A percentile compares a stretch with the other conserved stretches of the same genome.
phyloP scores from a whole-genome alignment of 1,140 invertebrate species.

The Trichonephila clavata region DNA sequence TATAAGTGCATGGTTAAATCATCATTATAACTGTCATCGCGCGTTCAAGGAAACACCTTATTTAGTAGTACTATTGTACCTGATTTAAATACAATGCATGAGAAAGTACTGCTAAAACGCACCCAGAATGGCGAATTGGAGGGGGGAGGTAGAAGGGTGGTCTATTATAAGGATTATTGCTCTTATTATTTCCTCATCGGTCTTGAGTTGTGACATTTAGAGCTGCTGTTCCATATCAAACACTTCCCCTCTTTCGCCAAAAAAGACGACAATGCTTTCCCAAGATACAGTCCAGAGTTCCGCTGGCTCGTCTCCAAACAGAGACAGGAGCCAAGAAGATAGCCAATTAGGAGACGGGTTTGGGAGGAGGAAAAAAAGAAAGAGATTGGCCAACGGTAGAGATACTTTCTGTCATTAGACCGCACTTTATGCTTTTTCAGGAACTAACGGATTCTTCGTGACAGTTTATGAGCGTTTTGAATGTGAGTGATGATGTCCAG shows the following conservation, averaged over 20 bases:
- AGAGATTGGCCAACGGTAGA: slow-evolving; percentile 15
- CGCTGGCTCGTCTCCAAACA: slow-evolving; percentile 48
- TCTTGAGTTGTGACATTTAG: slow-evolving; percentile 53
- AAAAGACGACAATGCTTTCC: slow-evolving; percentile 18
- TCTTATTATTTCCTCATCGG: slow-evolving; percentile 68
- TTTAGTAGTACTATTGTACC: not conserved
- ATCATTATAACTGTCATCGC: not conserved
- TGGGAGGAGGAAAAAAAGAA: not conserved
- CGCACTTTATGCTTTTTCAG: slow-evolving; percentile 23
- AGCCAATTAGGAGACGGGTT: slow-evolving; percentile 56
- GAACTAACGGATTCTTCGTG: slow-evolving; percentile 46
- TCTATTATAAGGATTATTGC: slow-evolving; percentile 49
- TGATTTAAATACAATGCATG: not conserved
- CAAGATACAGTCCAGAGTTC: slow-evolving; percentile 40
- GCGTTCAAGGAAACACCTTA: not conserved
- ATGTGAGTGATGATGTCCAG: slow-evolving; percentile 66
- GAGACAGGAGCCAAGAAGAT: slow-evolving; percentile 45
- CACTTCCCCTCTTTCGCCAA: not conserved
- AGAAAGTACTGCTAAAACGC: not conserved
- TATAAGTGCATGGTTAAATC: not conserved
- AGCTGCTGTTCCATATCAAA: slow-evolving; percentile 70
- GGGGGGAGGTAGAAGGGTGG: not conserved
- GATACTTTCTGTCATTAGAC: slow-evolving; percentile 11
- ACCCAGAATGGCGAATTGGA: not conserved
- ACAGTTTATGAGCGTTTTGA: slow-evolving; percentile 63